Evolutionary conservation across 1,140 invertebrate genomes (phyloP).

Genomic region (Saxidomus purpurata): DNA sequence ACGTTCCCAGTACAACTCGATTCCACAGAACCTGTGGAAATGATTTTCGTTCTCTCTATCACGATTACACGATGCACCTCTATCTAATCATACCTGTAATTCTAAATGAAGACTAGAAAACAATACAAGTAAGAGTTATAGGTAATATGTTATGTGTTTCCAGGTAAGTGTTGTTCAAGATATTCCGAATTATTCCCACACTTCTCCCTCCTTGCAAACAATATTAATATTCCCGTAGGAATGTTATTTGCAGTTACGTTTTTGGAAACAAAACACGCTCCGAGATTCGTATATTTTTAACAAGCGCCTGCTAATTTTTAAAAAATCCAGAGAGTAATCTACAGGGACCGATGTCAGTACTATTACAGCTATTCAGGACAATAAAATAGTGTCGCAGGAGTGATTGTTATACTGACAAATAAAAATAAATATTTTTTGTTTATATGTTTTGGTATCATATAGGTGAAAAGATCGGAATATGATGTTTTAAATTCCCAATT

Average conservation of each 20-base stretch:
- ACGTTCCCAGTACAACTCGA: not conserved
- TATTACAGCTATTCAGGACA: too few species aligned
- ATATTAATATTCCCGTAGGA: not conserved
- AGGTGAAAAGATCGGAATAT: too few species aligned
- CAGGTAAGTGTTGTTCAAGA: not conserved
- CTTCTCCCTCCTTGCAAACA: not conserved
- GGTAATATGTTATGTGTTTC: not conserved
- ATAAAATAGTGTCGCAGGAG: too few species aligned
- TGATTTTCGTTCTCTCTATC: slow-evolving; percentile 1
- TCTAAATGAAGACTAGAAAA: slow-evolving; percentile 1
- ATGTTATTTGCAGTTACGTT: not conserved
- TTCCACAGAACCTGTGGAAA: not conserved
- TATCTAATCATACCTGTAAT: not conserved
- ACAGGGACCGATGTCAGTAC: too few species aligned
- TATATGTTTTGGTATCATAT: too few species aligned
- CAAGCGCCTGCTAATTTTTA: too few species aligned
- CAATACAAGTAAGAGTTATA: not conserved
- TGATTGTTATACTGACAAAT: too few species aligned
- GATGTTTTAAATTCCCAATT: too few species aligned
- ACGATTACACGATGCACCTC: slow-evolving; percentile 17
- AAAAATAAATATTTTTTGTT: too few species aligned
- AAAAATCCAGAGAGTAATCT: too few species aligned
- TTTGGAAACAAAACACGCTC: too few species aligned
- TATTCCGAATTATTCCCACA: not conserved
- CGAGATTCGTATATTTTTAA: too few species aligned